Percentiles rank a stretch among this genome's conserved stretches.
Conservation (phyloP, 2,797 vertebrate genomes). For the Girardinus metallicus region DNA sequence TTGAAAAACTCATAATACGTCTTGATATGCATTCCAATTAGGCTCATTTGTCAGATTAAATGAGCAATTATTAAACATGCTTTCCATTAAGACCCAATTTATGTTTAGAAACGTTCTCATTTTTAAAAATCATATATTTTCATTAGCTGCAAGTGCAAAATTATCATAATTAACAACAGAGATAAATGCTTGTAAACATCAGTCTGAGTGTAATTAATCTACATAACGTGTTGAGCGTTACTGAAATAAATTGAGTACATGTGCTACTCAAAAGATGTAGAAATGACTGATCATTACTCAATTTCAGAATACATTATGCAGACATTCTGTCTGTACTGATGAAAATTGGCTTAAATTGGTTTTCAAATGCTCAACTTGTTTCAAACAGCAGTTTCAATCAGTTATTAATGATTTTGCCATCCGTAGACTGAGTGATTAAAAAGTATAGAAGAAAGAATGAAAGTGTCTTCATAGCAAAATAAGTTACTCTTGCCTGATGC, state of each 20-base stretch:
- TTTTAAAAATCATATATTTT: background rate
- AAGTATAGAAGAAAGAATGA: background rate
- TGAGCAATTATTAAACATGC: background rate
- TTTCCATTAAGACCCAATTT: background rate
- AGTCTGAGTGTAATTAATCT: background rate
- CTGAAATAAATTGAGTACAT: background rate
- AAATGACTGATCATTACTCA: background rate
- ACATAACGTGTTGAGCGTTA: background rate
- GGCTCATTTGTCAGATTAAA: background rate
- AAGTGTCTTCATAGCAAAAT: background rate
- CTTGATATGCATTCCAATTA: background rate
- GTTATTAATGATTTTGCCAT: background rate
- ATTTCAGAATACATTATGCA: background rate
- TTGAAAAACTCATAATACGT: background rate
- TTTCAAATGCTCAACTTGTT: background rate
- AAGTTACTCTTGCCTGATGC: background rate
- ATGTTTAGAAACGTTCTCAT: background rate
- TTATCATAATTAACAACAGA: background rate
- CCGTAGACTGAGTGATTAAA: background rate
- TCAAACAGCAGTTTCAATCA: background rate
- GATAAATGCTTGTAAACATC: background rate
- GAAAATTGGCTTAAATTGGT: background rate
- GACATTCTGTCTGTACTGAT: background rate
- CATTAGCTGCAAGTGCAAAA: background rate
- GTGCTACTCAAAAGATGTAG: background rate